Base-by-base conservation (phyloP, 64 coral and sea anemone genomes). In the Dendronephthya gigantea region DNA sequence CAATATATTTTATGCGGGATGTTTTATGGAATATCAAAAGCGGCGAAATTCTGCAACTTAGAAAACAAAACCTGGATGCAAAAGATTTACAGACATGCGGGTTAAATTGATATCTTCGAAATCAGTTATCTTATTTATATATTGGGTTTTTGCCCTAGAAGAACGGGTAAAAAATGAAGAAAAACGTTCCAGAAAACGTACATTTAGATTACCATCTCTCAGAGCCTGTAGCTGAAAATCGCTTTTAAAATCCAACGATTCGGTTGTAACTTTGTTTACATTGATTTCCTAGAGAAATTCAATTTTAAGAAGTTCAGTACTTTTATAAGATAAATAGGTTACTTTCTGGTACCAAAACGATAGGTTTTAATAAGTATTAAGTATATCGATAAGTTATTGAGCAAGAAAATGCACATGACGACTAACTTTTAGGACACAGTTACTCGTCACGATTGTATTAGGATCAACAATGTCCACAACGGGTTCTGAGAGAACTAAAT, bases 161-260 rank as follows among this genome's bases (percentile, higher is more conserved):
- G n/a, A n/a, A n/a, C n/a, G n/a, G n/a, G n/a, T n/a, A n/a, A n/a
- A n/a, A n/a, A n/a, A n/a, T n/a, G n/a, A n/a, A n/a, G n/a, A n/a
- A n/a, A n/a, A n/a, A n/a, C n/a, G 39, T 0, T 49, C 56, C 55
- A 62, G 25, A 62, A 62, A n/a, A 62, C 55, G 49, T 68, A 23
- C 15, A 88, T 87, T 87, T 83, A 97, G 88, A 48, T 83, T 91
- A 41, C 92, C 86, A 40, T 92, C 81, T 43, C 70, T 84, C 7
- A 39, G 83, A 35, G 85, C 87, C 84, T 90, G 40, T 19, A 97
- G 40, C 58, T 83, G 83, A 55, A 97, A 97, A 32, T 89, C 85
- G 25, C 91, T 93, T 49, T 89, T 89, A 58, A 97, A 97, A 14
- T 93, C 86, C 10, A 97, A 48, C 35, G 93, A 89, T 83, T 72